Evolutionary conservation across 2,888 invertebrate species (phyloP).

Genomic region (Ethmia dodecea): DNA sequence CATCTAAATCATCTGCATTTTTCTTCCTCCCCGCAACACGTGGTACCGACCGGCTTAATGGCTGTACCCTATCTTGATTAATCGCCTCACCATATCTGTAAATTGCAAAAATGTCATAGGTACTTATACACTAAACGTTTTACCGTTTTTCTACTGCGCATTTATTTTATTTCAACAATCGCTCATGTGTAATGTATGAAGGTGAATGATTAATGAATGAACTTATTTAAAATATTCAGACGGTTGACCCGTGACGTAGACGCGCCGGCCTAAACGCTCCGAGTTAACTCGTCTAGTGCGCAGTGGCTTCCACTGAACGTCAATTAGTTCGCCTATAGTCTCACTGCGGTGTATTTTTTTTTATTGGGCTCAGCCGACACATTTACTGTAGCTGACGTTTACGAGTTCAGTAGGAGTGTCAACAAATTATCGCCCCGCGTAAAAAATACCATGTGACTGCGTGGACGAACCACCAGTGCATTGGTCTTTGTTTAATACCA

Average conservation of each 20-base stretch:
- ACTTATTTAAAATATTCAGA: slow-evolving; percentile 48
- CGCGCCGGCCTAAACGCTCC: slow-evolving; percentile 21
- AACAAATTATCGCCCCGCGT: too few relatives aligned
- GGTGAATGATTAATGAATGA: slow-evolving; percentile 47
- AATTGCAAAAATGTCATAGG: background rate
- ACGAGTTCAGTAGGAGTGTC: too few relatives aligned
- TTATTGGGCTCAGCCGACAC: too few relatives aligned
- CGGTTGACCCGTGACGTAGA: slow-evolving; percentile 33
- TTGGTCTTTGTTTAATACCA: too few relatives aligned
- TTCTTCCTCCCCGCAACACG: slow-evolving; percentile 43
- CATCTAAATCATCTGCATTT: slow-evolving; percentile 49
- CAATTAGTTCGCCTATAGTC: too few relatives aligned
- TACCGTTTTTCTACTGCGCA: slow-evolving; percentile 19
- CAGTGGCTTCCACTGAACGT: slow-evolving; percentile 24
- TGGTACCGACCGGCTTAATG: slow-evolving; percentile 33
- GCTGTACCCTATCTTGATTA: slow-evolving; percentile 37
- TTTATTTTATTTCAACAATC: slow-evolving; percentile 14
- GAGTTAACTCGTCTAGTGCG: slow-evolving; percentile 38
- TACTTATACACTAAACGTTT: slow-evolving; percentile 1
- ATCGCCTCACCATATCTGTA: slow-evolving; percentile 26
- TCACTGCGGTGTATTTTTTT: too few relatives aligned
- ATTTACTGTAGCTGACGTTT: too few relatives aligned
- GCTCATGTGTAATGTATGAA: slow-evolving; percentile 32
- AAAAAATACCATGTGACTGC: too few relatives aligned
- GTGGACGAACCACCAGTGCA: too few relatives aligned